Percentiles rank a stretch among this genome's conserved stretches.
Evolutionary conservation across 1,140 invertebrate genomes (phyloP).

Genomic region (Drosophila novamexicana): DNA sequence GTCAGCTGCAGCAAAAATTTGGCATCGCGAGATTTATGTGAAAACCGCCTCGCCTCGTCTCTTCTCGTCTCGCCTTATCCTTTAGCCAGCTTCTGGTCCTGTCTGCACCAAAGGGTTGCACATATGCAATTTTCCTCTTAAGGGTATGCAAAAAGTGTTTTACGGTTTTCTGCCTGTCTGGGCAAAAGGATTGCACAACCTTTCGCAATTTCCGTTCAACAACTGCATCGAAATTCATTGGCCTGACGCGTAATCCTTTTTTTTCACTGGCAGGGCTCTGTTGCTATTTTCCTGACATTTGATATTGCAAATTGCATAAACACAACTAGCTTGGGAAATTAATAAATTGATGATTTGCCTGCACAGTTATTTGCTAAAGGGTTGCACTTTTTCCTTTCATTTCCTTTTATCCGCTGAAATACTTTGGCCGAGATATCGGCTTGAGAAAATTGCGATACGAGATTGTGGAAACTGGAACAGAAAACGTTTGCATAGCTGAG

Average conservation of each 20-base stretch:
- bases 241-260: conserved; percentile 53
- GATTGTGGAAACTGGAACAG: conserved; percentile 32
- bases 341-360: conserved; percentile 63
- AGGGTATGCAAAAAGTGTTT: conserved; percentile 63
- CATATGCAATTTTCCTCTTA: conserved; percentile 23
- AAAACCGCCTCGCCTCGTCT: conserved; percentile 34
- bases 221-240: conserved; percentile 52
- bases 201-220: conserved; percentile 27
- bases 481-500: conserved; percentile 6
- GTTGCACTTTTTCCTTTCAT: conserved; percentile 26
- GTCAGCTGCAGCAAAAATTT: conserved; percentile 66
- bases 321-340: conserved; percentile 74
- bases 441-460: conserved; percentile 41
- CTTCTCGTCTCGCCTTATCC: background rate
- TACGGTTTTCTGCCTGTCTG: conserved; percentile 74
- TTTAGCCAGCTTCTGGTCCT: conserved; percentile 15
- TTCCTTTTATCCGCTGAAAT: conserved; percentile 5
- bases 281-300: conserved; percentile 65
- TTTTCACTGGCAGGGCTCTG: conserved; percentile 15
- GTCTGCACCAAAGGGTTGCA: conserved; percentile 59
- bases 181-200: conserved; percentile 56
- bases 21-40: conserved; percentile 66
- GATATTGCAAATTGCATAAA: conserved; percentile 80
- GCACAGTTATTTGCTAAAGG: conserved; percentile 38
- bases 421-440: conserved; percentile 13